Evolutionary conservation across 2,888 invertebrate genomes (phyloP).

Genomic region (Tipula vernalis): DNA sequence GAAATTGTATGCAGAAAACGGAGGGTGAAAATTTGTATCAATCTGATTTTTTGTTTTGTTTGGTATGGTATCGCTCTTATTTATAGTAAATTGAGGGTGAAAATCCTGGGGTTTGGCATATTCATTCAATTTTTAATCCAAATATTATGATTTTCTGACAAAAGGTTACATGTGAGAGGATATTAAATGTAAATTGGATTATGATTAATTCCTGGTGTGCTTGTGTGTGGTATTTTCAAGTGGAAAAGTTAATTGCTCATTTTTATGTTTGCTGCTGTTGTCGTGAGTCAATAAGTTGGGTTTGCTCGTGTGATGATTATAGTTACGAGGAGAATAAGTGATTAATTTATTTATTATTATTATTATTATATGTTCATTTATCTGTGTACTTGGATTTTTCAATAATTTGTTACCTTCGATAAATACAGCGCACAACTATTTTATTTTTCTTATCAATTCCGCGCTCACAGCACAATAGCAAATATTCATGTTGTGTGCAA

Average conservation of each 20-base stretch:
- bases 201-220: not conserved
- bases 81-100: not conserved
- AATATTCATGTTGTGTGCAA: not conserved
- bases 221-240: not conserved
- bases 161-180: not conserved
- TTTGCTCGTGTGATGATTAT: not conserved
- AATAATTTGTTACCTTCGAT: not conserved
- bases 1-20: not conserved
- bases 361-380: not conserved
- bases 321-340: not conserved
- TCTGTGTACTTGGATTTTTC: not conserved
- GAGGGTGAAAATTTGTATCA: not conserved
- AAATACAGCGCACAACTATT: not conserved
- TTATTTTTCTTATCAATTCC: not conserved
- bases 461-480: not conserved
- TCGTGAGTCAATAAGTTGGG: not conserved
- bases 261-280: not conserved
- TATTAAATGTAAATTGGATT: not conserved
- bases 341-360: not conserved
- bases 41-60: not conserved
- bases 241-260: not conserved
- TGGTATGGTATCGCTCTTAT: not conserved
- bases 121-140: not conserved
- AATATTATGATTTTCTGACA: not conserved
- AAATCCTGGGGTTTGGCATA: not conserved